Evolutionary conservation across 2,888 invertebrate genomes (phyloP).

Genomic region (Neocrepidodera transversa): DNA sequence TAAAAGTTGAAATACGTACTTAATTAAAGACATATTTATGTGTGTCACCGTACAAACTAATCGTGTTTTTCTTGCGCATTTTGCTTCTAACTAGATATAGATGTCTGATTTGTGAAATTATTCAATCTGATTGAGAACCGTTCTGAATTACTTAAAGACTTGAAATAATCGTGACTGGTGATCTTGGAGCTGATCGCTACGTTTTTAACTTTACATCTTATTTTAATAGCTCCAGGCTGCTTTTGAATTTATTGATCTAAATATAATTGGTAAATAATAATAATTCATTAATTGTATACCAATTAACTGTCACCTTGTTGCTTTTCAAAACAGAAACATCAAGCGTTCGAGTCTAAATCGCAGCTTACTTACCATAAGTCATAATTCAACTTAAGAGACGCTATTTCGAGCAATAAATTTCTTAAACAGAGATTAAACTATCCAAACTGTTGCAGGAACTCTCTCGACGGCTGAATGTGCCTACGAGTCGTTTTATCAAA

Average conservation of each 20-base stretch:
- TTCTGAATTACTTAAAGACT: conserved; percentile 26
- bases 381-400: conserved; percentile 43
- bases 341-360: background rate
- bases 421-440: conserved; percentile 42
- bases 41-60: conserved; percentile 20
- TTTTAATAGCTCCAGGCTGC: background rate
- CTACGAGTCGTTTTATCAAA: conserved; percentile 39
- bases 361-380: conserved; percentile 27
- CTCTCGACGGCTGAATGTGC: conserved; percentile 35
- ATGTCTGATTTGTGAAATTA: conserved; percentile 29
- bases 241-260: conserved; percentile 7
- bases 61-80: background rate
- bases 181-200: conserved; percentile 10
- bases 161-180: conserved; percentile 22
- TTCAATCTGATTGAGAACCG: conserved; percentile 28
- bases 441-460: conserved; percentile 37
- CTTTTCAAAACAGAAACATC: conserved; percentile 3
- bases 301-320: background rate
- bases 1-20: too few species aligned
- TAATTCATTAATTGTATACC: background rate
- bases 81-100: conserved; percentile 25
- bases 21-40: conserved; percentile 30
- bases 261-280: background rate
- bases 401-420: conserved; percentile 44
- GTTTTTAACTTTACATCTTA: conserved; percentile 4